Evolutionary conservation across 2,888 invertebrate genomes (phyloP).

Genomic region (Bombylius major): DNA sequence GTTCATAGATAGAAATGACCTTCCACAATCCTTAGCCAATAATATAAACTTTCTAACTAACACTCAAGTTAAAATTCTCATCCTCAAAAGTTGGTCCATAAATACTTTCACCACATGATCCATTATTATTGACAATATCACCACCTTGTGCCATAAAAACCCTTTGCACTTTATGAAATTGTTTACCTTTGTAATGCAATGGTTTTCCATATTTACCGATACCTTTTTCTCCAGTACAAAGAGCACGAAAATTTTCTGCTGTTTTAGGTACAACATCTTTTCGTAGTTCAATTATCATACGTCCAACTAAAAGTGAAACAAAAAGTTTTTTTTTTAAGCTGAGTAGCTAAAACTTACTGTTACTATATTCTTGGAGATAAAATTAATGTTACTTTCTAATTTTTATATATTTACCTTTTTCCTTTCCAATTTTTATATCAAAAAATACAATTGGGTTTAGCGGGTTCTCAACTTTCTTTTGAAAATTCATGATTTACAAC

Average conservation of each 20-base stretch:
- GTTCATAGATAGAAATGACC: too few relatives aligned
- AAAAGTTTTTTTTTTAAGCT: not conserved
- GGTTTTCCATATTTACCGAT: constrained; percentile 53
- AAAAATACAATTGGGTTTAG: constrained; percentile 55
- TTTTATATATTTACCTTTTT: constrained; percentile 43
- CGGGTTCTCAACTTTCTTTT: not conserved
- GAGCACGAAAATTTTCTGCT: constrained; percentile 78
- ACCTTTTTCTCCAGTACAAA: constrained; percentile 88
- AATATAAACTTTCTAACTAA: constrained; percentile 24
- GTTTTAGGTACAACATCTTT: constrained; percentile 74
- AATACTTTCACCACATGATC: constrained; percentile 86
- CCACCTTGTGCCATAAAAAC: constrained; percentile 85
- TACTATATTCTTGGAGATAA: too few relatives aligned
- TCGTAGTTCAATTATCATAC: constrained; percentile 76
- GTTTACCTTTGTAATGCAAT: constrained; percentile 70
- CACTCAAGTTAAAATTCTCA: constrained; percentile 65
- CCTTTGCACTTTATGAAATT: constrained; percentile 73
- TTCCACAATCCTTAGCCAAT: too few relatives aligned
- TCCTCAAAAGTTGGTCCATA: constrained; percentile 83
- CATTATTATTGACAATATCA: constrained; percentile 65
- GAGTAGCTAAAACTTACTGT: not conserved
- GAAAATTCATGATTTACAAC: not conserved
- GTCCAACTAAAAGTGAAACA: constrained; percentile 48
- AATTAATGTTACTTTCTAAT: not conserved
- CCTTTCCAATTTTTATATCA: constrained; percentile 54